Percentiles rank a stretch among this genome's conserved stretches.
These are phyloP conservation scores for Pangasius mekongensis DNA, from an alignment of 2,797 vertebrate species.

Conservation along the genomic window DNA sequence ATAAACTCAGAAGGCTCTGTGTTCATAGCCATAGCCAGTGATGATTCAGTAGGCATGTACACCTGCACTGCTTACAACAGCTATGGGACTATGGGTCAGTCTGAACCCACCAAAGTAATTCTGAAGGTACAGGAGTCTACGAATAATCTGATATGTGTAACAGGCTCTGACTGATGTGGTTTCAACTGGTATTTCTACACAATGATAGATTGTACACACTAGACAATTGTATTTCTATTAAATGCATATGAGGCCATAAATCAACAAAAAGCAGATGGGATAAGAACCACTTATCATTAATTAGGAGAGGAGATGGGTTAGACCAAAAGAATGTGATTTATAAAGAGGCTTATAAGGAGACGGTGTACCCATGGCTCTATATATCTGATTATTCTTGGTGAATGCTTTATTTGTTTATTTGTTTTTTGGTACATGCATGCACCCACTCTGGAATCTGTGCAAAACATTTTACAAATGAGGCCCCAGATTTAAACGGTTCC, in stretches of 20 bases:
- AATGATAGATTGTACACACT: background rate
- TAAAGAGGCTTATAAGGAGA: background rate
- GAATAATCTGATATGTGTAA: background rate
- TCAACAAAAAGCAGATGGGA: background rate
- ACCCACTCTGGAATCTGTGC: background rate
- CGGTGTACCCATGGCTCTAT: background rate
- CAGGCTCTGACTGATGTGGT: background rate
- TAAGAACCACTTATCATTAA: background rate
- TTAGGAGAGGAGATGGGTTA: background rate
- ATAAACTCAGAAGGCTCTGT: conserved; percentile 85
- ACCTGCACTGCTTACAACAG: conserved; percentile 93
- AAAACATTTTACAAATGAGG: background rate
- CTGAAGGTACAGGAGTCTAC: conserved; percentile 81
- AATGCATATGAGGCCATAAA: background rate
- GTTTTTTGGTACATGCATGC: background rate
- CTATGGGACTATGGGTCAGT: conserved; percentile 88
- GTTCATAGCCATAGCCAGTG: conserved; percentile 84
- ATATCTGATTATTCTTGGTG: background rate
- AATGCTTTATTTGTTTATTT: background rate
- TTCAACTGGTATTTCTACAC: background rate
- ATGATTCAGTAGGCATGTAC: conserved; percentile 90
- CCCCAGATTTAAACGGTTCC: background rate
- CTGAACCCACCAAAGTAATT: conserved; percentile 84
- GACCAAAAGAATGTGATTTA: background rate
- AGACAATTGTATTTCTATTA: background rate